These are phyloP conservation scores for Papilio dardanus DNA, from an alignment of 1,140 invertebrate genomes.

Conservation along the genomic window DNA sequence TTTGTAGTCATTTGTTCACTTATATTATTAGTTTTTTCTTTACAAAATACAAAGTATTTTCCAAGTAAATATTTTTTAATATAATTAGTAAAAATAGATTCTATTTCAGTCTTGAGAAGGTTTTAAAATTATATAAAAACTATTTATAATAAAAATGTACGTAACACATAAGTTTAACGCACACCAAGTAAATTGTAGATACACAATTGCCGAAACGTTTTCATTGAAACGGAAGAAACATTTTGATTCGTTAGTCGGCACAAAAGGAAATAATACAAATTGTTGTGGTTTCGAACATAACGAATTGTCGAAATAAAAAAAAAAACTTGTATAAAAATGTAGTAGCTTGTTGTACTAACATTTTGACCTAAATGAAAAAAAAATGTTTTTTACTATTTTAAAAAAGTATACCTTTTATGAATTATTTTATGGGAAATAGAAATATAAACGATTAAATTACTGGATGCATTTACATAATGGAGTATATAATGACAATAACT, in stretches of 20 bases:
- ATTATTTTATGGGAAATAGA: not conserved
- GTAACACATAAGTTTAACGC: conserved; percentile 30
- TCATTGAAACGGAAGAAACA: conserved; percentile 65
- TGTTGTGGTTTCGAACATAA: conserved; percentile 59
- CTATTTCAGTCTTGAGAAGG: no score
- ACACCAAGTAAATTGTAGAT: not conserved
- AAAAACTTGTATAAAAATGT: not conserved
- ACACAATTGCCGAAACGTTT: conserved; percentile 18
- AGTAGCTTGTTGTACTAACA: not conserved
- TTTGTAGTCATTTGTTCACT: not conserved
- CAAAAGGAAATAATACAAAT: conserved; percentile 76
- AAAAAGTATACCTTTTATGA: not conserved
- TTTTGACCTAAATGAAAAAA: not conserved
- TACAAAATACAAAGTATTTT: no score
- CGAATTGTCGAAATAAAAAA: conserved; percentile 60
- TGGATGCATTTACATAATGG: conserved; percentile 16
- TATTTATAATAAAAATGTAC: no score
- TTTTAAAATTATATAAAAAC: no score
- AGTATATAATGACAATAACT: conserved; percentile 3
- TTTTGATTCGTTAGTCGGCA: conserved; percentile 70
- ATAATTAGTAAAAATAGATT: no score
- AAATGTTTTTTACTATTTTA: not conserved
- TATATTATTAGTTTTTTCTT: not conserved
- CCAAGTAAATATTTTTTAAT: no score
- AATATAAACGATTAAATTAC: not conserved